A percentile compares a stretch with the other conserved stretches of the same genome.
phyloP scores from a whole-genome alignment of 1,140 invertebrate genomes.

The Drosophila dunni region DNA sequence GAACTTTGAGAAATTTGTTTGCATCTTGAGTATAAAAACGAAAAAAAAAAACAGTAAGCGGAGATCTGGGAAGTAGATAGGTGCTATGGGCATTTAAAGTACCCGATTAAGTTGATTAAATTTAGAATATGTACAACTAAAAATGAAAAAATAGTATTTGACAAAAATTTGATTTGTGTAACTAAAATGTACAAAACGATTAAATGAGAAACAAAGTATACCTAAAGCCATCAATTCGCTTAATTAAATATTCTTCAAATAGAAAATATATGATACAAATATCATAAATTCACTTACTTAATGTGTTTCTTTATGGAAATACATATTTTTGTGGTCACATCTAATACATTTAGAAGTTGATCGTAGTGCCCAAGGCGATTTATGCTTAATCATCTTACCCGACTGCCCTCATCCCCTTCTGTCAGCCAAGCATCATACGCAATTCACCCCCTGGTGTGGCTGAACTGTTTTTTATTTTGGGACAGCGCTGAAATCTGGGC shows the following conservation, averaged over 20 bases:
- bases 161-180: no score
- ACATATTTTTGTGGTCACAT: conserved; percentile 42
- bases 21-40: conserved; percentile 14
- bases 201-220: no score
- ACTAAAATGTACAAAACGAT: no score
- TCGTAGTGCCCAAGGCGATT: conserved; percentile 43
- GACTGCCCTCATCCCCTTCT: conserved; percentile 34
- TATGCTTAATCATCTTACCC: conserved; percentile 55
- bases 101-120: no score
- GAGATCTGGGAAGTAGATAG: background rate
- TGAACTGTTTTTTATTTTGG: conserved; percentile 47
- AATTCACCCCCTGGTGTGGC: conserved; percentile 56
- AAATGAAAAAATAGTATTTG: no score
- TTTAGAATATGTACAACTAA: no score
- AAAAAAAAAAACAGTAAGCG: background rate
- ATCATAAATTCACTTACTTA: background rate
- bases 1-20: conserved; percentile 47
- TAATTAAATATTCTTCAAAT: background rate
- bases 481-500: conserved; percentile 41
- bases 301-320: background rate
- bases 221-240: no score
- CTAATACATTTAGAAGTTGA: conserved; percentile 9
- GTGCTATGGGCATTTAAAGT: background rate
- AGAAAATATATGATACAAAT: no score
- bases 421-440: conserved; percentile 38